Percentiles rank a stretch among this genome's conserved stretches.
These are phyloP conservation scores for Clarias batrachus DNA, from an alignment of 2,113 vertebrate species.

Conservation along the genomic window DNA sequence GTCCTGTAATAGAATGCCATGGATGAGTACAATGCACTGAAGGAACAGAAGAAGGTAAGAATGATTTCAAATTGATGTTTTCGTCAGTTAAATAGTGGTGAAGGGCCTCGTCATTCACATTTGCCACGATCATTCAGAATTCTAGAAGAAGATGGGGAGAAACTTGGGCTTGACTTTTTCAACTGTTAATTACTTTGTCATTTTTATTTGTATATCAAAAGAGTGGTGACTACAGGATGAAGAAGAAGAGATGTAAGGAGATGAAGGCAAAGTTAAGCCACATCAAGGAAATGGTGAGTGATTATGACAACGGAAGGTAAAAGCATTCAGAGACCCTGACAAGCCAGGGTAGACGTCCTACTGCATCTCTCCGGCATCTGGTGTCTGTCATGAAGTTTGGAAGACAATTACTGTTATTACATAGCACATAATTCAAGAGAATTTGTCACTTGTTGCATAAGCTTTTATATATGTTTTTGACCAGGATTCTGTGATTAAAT, in stretches of 20 bases:
- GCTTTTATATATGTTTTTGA: neutral
- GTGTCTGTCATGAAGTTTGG: neutral
- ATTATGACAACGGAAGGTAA: slow-evolving; percentile 74
- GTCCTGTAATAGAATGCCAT: slow-evolving; percentile 68
- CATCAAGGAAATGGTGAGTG: slow-evolving; percentile 84
- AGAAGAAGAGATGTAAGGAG: slow-evolving; percentile 80
- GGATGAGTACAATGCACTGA: slow-evolving; percentile 77
- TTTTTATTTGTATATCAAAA: slow-evolving; percentile 23
- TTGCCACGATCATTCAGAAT: neutral
- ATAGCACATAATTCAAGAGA: neutral
- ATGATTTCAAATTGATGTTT: neutral
- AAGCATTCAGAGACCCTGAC: neutral
- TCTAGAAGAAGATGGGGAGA: neutral
- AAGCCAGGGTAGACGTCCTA: neutral
- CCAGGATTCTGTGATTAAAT: neutral
- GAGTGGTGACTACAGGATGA: slow-evolving; percentile 80
- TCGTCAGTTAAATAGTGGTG: neutral
- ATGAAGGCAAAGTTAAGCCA: slow-evolving; percentile 85
- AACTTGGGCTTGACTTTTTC: neutral
- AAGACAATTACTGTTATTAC: neutral
- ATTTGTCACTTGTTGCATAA: neutral
- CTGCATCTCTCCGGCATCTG: neutral
- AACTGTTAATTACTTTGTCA: neutral
- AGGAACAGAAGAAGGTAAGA: slow-evolving; percentile 71
- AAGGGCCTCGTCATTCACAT: neutral